Conservation (phyloP, 2,113 vertebrate genomes). For the Fulmarus glacialis region DNA sequence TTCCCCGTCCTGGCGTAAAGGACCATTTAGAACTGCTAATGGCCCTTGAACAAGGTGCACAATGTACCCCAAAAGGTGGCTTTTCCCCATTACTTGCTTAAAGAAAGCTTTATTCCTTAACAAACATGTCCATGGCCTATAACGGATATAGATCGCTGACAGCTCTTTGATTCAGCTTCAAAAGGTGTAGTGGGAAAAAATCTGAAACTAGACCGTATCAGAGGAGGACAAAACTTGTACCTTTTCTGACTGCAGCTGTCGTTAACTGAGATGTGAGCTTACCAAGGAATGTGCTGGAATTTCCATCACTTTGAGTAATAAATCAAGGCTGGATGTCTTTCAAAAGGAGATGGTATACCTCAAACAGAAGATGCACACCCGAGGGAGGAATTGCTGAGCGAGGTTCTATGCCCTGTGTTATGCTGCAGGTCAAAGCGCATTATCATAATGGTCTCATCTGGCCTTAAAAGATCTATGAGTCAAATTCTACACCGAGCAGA, state of each 20-base stretch:
- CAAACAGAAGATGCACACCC: neutral
- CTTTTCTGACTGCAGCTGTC: neutral
- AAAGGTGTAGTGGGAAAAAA: neutral
- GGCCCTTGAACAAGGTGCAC: neutral
- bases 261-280: neutral
- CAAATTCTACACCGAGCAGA: neutral
- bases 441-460: constrained; percentile 4
- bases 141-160: neutral
- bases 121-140: neutral
- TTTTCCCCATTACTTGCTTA: neutral
- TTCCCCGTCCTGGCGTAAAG: neutral
- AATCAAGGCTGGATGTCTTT: neutral
- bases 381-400: neutral
- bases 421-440: neutral
- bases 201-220: neutral
- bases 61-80: neutral
- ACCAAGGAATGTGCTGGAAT: neutral
- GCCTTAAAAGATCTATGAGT: neutral
- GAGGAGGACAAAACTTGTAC: neutral
- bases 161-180: neutral
- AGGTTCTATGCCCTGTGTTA: neutral
- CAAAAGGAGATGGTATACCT: neutral
- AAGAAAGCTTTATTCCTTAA: neutral
- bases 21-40: neutral
- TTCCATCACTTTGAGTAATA: neutral